Evolutionary conservation across 2,113 vertebrate species (phyloP), one percentile per base, ranked within the genome.

Genomic region (Tympanuchus pallidicinctus): DNA sequence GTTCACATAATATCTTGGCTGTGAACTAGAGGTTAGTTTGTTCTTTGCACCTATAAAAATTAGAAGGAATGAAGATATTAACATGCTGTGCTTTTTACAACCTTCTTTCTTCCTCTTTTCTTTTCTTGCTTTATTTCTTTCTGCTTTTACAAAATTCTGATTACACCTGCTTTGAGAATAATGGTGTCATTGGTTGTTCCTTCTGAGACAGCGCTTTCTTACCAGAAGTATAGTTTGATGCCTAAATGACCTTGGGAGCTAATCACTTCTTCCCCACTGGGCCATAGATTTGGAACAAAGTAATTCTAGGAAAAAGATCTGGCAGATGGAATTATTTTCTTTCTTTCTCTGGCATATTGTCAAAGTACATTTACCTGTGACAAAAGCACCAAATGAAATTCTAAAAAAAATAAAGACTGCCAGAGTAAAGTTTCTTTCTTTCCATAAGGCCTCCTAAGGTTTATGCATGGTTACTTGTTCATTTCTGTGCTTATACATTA

Each of bases 181-280:
- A 93, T n/a, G 60, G 22, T 74, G 11, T 77, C 50, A 74, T 67
- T 91, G 50, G 47, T 73, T 67, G 45, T 34, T 88, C 47, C 25
- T 86, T 91, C 56, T 71, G 65, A 86, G 64, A 64, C 19, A 8
- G 14, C 6, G 80, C 86, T 79, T 86, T 70, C 43, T 90, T 32
- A 8, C 21, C 60, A 93, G 50, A 86, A 77, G 28, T 90, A 76
- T 21, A 64, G 38, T 82, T 86, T 71, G 72, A 82, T 77, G 54
- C 60, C 77, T 88, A 94, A 93, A 93, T 83, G 65, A 92, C 79
- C 82, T 91, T 88, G 72, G 38, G 79, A 90, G 25, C 66, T 95
- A 88, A 93, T 83, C 45, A 74, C 24, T 82, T 83, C 82, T 94
- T 95, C 60, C 79, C 93, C 50, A 81, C 85, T 86, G 86, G 69